Percentiles rank a stretch among this genome's conserved stretches.
phyloP scores from a whole-genome alignment of 2,113 vertebrate species.

The Balaeniceps rex region DNA sequence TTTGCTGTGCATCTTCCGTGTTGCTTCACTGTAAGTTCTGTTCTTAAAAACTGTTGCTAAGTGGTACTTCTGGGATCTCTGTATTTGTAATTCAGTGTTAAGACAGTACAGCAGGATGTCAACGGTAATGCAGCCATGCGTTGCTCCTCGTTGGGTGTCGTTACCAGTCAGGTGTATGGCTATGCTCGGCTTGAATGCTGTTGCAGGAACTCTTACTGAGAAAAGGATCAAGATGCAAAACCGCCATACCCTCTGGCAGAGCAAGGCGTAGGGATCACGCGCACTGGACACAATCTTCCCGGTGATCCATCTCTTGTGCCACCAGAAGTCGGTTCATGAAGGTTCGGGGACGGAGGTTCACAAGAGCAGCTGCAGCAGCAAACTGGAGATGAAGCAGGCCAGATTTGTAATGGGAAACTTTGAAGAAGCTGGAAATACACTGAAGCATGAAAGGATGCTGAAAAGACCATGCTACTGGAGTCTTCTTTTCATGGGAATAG shows the following conservation, averaged over 20 bases:
- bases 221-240: neutral
- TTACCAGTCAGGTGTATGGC: neutral
- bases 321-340: neutral
- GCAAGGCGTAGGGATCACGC: accelerated
- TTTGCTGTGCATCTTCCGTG: neutral
- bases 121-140: accelerated
- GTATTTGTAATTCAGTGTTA: neutral
- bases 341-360: neutral
- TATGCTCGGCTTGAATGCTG: neutral
- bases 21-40: neutral
- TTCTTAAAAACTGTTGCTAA: neutral
- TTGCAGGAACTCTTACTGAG: neutral
- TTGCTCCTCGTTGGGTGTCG: neutral
- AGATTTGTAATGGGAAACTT: neutral
- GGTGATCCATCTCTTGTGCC: neutral
- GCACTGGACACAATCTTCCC: neutral
- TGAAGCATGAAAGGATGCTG: neutral
- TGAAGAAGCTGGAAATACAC: neutral
- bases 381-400: neutral
- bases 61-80: neutral
- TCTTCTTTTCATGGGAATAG: neutral
- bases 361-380: neutral
- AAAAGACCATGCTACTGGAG: neutral
- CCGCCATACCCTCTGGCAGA: neutral
- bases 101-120: accelerated